Evolutionary conservation across 2,888 invertebrate species (phyloP).

Genomic region (Girardia tigrina): DNA sequence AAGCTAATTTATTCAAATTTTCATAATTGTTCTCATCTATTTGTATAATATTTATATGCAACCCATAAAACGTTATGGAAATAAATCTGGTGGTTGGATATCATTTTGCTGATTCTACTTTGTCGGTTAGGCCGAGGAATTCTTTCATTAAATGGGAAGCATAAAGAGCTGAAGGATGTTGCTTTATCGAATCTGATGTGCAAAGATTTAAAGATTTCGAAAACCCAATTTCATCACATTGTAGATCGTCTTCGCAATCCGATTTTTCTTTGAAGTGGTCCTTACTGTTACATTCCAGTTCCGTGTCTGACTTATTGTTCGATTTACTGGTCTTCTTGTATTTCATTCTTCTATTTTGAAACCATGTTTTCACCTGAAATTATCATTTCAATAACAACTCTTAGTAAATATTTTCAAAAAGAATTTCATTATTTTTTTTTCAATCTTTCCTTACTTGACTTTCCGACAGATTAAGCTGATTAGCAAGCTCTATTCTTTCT

Average conservation of each 20-base stretch:
- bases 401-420: too few relatives aligned
- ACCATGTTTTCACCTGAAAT: constrained; percentile 83
- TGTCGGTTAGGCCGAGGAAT: neutral
- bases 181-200: neutral
- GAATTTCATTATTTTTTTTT: too few relatives aligned
- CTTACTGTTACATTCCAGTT: neutral
- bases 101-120: constrained; percentile 15
- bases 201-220: constrained; percentile 10
- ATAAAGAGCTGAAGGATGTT: neutral
- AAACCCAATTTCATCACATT: constrained; percentile 2
- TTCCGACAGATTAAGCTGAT: constrained; percentile 77
- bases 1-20: too few relatives aligned
- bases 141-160: constrained; percentile 6
- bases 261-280: constrained; percentile 8
- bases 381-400: neutral
- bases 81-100: neutral
- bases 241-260: neutral
- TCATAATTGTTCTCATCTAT: too few relatives aligned
- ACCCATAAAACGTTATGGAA: too few relatives aligned
- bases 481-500: constrained; percentile 81
- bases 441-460: constrained; percentile 61
- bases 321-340: constrained; percentile 43
- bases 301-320: neutral
- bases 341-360: constrained; percentile 81
- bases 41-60: too few relatives aligned